Evolutionary conservation across 2,888 invertebrate genomes (phyloP).

Genomic region (Amorpha juglandis): DNA sequence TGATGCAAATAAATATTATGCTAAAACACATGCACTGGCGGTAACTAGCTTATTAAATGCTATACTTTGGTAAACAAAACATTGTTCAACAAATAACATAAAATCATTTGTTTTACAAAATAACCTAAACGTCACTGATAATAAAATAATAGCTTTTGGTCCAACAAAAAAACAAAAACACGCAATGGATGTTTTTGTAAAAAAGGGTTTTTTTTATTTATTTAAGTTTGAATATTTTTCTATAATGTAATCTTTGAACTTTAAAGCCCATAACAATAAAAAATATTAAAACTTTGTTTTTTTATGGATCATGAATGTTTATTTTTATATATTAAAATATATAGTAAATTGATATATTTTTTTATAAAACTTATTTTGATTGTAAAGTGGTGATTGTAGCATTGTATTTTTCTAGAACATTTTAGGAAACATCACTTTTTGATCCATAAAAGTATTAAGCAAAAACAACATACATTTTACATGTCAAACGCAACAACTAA

Average conservation of each 20-base stretch:
- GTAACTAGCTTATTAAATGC: slow-evolving; percentile 37
- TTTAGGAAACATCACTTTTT: background rate
- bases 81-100: slow-evolving; percentile 9
- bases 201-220: no score
- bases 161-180: background rate
- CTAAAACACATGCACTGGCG: slow-evolving; percentile 42
- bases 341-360: no score
- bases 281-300: no score
- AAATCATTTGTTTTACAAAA: background rate
- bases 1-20: slow-evolving; percentile 24
- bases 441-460: background rate
- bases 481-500: background rate
- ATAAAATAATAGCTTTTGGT: no score
- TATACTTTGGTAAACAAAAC: slow-evolving; percentile 32
- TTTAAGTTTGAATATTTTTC: no score
- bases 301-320: no score
- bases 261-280: no score
- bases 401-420: background rate
- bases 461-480: background rate
- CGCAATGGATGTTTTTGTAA: no score
- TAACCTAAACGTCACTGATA: slow-evolving; percentile 2
- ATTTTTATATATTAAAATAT: no score
- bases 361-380: no score
- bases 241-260: no score
- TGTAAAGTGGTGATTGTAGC: no score